These are phyloP conservation scores for Cyprinodon brontotheroides DNA, from an alignment of 2,113 vertebrate species.

Conservation along the genomic window DNA sequence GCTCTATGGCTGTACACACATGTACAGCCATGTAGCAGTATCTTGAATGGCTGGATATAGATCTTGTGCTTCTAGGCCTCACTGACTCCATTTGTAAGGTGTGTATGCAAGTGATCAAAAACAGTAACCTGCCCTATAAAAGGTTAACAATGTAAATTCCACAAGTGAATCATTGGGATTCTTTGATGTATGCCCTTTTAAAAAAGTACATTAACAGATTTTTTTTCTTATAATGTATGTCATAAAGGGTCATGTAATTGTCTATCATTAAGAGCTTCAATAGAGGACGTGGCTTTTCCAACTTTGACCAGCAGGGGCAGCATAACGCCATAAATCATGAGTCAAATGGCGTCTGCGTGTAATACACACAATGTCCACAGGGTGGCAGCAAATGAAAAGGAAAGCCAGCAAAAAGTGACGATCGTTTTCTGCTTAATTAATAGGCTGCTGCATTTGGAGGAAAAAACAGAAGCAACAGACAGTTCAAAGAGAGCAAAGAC, in stretches of 20 bases:
- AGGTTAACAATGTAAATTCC: neutral
- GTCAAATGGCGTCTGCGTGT: conserved; percentile 1
- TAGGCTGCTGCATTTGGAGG: too few relatives aligned
- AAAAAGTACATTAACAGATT: neutral
- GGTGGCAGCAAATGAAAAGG: conserved; percentile 58
- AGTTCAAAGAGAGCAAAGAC: neutral
- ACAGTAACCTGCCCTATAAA: too few relatives aligned
- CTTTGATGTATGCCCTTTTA: neutral
- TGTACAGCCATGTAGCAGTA: too few relatives aligned
- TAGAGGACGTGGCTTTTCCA: neutral
- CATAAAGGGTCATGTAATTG: too few relatives aligned
- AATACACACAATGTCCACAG: conserved; percentile 46
- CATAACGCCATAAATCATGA: neutral
- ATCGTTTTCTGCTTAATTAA: neutral
- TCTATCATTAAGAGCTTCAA: neutral
- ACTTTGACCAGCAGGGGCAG: conserved; percentile 28
- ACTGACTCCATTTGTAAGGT: too few relatives aligned
- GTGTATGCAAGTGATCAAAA: too few relatives aligned
- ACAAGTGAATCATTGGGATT: too few relatives aligned
- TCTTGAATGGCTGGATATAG: too few relatives aligned
- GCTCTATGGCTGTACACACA: too few relatives aligned
- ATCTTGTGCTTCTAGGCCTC: too few relatives aligned
- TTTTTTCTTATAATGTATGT: too few relatives aligned
- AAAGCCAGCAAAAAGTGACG: neutral
- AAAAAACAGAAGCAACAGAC: neutral